Base-by-base conservation (phyloP, 64 coral and sea anemone species). In the Montipora efflorescens region DNA sequence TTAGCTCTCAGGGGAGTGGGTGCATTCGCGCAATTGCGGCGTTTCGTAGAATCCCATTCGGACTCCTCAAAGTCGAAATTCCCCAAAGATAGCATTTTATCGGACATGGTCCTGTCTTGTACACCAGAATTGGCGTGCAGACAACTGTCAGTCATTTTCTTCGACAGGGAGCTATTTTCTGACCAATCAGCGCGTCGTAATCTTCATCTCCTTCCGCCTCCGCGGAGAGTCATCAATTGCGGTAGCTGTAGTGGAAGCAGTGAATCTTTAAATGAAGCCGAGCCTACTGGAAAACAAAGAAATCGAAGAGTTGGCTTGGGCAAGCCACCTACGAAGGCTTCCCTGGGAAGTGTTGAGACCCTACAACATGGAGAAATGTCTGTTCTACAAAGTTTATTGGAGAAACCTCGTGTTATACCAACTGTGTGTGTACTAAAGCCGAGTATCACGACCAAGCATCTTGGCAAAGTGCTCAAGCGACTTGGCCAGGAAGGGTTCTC, bases 41-140 rank as follows among this genome's bases (percentile, higher is more conserved):
- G 90, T 53, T 98, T 98, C 64, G 88, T 98, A 43, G 77, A 91
- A 7, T 77, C 76, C 8, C 67, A 80, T 77, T 87, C 77, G 14
- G 81, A 80, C n/a, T 78, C 14, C 25, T 81, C 89, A 19, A 92
- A 88, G 57, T 74, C 79, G 21, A 98, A 94, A 74, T 61, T 81
- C 5, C 49, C 89, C 50, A 94, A 68, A 23, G 78, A 94, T 15
- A 84, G 87, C 19, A 83, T 16, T 50, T 94, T 76, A 15, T 88
- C 79, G 10, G 89, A 98, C 44, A 69, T 98, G 16, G 79, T 98
- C 57, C 92, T 98, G 93, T 95, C 96, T 18, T 92, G 88, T 10
- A 98, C 97, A 55, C 88, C 94, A n/a, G 97, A 98, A 74, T 79
- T 98, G 11, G 94, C 97, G 19, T 98, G 91, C 66, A 89, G 97